Base-by-base conservation (phyloP, 2,888 invertebrate genomes). In the Gastracanthus pulcherrimus region DNA sequence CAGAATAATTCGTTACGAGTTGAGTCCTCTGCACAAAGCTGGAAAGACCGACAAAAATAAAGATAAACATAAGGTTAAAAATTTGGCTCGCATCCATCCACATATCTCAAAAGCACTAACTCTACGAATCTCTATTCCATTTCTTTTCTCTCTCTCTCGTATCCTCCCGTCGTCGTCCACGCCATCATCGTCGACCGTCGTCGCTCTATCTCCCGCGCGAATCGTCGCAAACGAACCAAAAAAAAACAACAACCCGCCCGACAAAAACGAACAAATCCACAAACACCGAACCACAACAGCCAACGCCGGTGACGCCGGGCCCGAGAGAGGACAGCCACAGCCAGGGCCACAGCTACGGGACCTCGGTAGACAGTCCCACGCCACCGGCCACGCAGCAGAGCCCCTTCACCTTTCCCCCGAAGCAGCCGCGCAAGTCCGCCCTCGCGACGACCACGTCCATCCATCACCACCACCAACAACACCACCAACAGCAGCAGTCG, bases 301-400 rank as follows among this genome's bases (percentile, higher is more conserved):
- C 62, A 11, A 45, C 41, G 29, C 31, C 29, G 13, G 34, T n/a
- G 62, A 29, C 45, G 1, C 3, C 64, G 31, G 23, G 70, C 13
- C 19, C 66, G 60, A 77, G 31, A 23, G 36, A 62, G 34, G 78
- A 79, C 58, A n/a, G n/a, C n/a, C n/a, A n/a, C n/a, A n/a, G n/a
- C n/a, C n/a, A n/a, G n/a, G n/a, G n/a, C n/a, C n/a, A n/a, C n/a
- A 34, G 36, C 69, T 55, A 48, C 60, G 90, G 90, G 83, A 88
- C 89, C 78, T 87, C 88, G 86, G 88, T 88, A 89, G 90, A 90
- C 86, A 84, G 83, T 86, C 87, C 86, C 51, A 69, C 87, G 76
- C 76, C 88, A 67, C 48, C 66, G 19, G 3, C 19, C 2, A 45
- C 19, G 19, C 13, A 60, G 11, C n/a, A 70, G 48, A 51, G 16